Evolutionary conservation across 2,113 vertebrate genomes (phyloP).

Genomic region (Ellobius talpinus): DNA sequence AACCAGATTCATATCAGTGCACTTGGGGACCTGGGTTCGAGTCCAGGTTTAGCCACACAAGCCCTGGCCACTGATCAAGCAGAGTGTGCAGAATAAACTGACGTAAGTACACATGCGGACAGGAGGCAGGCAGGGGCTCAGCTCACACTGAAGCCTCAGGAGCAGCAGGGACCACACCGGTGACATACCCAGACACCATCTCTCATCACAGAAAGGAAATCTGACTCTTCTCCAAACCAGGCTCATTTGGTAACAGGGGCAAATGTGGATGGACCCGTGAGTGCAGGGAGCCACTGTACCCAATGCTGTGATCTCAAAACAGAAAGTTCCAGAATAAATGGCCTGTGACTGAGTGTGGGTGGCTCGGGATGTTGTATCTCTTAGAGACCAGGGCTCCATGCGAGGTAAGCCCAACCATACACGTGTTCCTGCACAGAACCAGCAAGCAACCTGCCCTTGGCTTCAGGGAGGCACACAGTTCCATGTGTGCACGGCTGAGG

Average conservation of each 20-base stretch:
- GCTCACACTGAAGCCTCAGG: background rate
- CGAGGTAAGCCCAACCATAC: no score
- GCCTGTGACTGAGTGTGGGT: background rate
- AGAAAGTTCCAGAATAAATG: background rate
- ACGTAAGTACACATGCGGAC: accelerated
- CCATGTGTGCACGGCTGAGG: no score
- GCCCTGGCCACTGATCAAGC: background rate
- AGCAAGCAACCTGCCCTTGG: background rate
- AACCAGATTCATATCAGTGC: background rate
- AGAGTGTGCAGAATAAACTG: no score
- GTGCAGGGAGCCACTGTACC: background rate
- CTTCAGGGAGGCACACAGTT: background rate
- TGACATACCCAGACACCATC: background rate
- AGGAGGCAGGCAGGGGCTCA: background rate
- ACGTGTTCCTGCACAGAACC: background rate
- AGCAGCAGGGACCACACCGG: background rate
- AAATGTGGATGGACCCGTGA: background rate
- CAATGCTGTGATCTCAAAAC: background rate
- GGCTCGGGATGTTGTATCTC: background rate
- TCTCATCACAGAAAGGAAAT: background rate
- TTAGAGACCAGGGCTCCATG: background rate
- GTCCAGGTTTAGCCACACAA: background rate
- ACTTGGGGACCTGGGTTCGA: background rate
- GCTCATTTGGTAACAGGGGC: background rate
- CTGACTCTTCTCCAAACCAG: background rate